A percentile compares a stretch with the other conserved stretches of the same genome.
Conservation (phyloP, 2,797 vertebrate species). For the Balearica regulorum region DNA sequence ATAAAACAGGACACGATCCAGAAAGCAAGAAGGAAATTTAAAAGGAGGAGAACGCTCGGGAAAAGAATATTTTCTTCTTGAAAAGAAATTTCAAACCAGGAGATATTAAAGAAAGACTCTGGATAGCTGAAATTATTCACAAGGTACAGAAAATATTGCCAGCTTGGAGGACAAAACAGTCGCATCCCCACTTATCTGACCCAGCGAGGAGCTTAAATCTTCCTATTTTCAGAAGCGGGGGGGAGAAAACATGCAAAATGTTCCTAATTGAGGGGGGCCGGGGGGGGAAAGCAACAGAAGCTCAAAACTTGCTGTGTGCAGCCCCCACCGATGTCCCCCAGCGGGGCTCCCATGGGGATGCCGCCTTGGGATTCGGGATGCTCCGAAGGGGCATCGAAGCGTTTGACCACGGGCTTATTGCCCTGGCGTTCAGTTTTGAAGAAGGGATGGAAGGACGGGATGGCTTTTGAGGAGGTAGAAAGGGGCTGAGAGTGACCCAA, state of each 20-base stretch:
- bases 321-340: rapidly evolving
- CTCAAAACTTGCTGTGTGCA: not conserved
- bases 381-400: rapidly evolving
- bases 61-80: not conserved
- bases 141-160: not conserved
- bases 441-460: not conserved
- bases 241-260: not conserved
- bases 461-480: not conserved
- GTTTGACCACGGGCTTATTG: not conserved
- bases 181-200: rapidly evolving
- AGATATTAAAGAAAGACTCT: not conserved
- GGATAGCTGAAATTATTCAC: not conserved
- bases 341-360: rapidly evolving
- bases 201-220: not conserved
- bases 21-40: not conserved
- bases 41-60: rapidly evolving
- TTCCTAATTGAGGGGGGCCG: not conserved
- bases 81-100: not conserved
- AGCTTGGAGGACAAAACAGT: not conserved
- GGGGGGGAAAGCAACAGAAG: not conserved
- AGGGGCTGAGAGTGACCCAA: rapidly evolving
- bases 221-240: not conserved
- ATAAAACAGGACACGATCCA: not conserved
- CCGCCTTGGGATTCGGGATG: not conserved
- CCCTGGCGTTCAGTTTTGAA: not conserved